Base-by-base conservation (phyloP, 1,140 invertebrate genomes). In the Rhagoletis pomonella region DNA sequence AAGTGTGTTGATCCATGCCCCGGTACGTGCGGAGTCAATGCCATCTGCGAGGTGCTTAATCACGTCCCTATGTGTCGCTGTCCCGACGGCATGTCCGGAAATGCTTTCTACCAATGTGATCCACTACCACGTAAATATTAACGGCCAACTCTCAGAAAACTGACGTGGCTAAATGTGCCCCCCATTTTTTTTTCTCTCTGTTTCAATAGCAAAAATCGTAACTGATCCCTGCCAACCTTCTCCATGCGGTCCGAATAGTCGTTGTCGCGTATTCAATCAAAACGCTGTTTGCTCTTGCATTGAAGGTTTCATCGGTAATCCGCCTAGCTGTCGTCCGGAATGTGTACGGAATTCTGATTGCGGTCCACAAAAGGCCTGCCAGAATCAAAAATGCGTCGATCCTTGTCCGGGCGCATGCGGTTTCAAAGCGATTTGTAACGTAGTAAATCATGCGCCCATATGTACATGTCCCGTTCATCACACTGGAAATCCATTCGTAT, bases 261-360 rank as follows among this genome's bases (percentile, higher is more conserved):
- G 94, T 9, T 95, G 95, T 88, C 90, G 94, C 6, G 93, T 93
- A 42, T 81, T 91, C 2, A 95, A 95, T 88, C 94, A 93, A 42
- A 94, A 93, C 62, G 95, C 95, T 19, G 94, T 95, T 1, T 96
- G 96, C 90, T 93, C 94, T 60, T 96, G 96, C 90, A 92, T 94
- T 50, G 89, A 93, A 84, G 94, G 95, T 86, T 95, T 94, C 90
- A 93, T 94, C 87, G 95, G 96, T 9, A 95, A 96, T 92, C 96
- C 96, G 42, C 96, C 97, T 1, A 97, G 96, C 89, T 97, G 97
- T 92, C 94, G 96, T 90, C 96, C 97, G 6, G 97, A 97, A 93
- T 97, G 97, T 93, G 95, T 95, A 4, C 96, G 96, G 86, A 97
- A 97, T 90, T 96, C 96, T 69, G 97, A 97, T 90, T 98, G 97